phyloP scores from a whole-genome alignment of 1,140 invertebrate genomes.

The Penaeus chinensis region DNA sequence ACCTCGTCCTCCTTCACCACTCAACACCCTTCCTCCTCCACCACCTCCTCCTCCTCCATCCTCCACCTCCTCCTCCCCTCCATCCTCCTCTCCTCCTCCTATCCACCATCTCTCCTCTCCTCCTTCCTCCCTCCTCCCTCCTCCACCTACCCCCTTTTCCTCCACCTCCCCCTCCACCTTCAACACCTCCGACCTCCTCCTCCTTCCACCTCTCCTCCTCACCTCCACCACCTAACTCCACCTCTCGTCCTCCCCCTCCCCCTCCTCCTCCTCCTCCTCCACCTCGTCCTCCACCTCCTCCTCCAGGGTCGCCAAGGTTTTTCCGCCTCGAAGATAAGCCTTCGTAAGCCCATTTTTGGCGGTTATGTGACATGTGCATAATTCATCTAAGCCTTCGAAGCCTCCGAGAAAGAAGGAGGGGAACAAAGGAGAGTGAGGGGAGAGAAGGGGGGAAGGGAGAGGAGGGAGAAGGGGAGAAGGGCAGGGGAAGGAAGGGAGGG shows the following conservation, averaged over 20 bases:
- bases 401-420: not conserved
- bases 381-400: slow-evolving; percentile 3
- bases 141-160: no score
- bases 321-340: not conserved
- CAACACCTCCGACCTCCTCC: no score
- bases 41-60: not conserved
- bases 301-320: not conserved
- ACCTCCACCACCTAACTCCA: no score
- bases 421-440: not conserved
- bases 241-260: no score
- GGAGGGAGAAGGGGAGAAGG: not conserved
- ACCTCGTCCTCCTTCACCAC: not conserved
- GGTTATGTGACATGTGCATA: slow-evolving; percentile 25
- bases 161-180: no score
- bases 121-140: no score
- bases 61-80: not conserved
- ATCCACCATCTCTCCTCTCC: no score
- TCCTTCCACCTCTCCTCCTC: no score
- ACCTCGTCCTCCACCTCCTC: not conserved
- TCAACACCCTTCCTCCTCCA: not conserved
- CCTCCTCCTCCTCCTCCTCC: no score
- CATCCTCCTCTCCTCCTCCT: no score
- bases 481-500: not conserved
- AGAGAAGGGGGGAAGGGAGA: not conserved
- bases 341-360: not conserved